A percentile compares a stretch with the other conserved stretches of the same genome.
Evolutionary conservation across 2,888 invertebrate species (phyloP).

Genomic region (Lapara coniferarum): DNA sequence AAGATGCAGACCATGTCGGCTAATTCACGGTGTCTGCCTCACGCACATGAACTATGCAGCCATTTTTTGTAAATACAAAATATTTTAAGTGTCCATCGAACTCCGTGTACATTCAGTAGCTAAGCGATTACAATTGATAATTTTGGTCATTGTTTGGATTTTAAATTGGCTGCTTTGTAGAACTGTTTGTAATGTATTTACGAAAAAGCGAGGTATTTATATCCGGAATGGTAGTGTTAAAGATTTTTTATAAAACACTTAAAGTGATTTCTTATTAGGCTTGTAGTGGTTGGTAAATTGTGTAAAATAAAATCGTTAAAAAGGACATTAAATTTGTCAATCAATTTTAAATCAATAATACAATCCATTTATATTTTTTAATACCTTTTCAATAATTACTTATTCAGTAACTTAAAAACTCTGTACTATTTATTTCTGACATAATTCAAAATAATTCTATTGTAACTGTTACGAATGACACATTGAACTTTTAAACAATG

Average conservation of each 20-base stretch:
- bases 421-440: too few species aligned
- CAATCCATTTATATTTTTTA: too few species aligned
- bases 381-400: too few species aligned
- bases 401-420: too few species aligned
- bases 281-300: too few species aligned
- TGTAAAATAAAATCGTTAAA: too few species aligned
- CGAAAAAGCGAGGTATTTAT: background rate
- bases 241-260: too few species aligned
- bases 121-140: slow-evolving; percentile 36
- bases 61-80: slow-evolving; percentile 37
- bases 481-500: slow-evolving; percentile 4
- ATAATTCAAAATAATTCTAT: background rate
- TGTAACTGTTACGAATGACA: background rate
- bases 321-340: too few species aligned
- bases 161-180: slow-evolving; percentile 22
- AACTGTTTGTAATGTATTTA: background rate
- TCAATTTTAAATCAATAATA: too few species aligned
- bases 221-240: background rate
- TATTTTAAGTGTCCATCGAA: slow-evolving; percentile 28
- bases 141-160: slow-evolving; percentile 27
- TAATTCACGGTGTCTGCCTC: slow-evolving; percentile 42
- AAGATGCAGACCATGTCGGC: slow-evolving; percentile 33
- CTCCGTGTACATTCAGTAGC: slow-evolving; percentile 23
- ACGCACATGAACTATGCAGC: slow-evolving; percentile 46
- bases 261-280: too few species aligned